These are phyloP conservation scores for Channa striata DNA, from an alignment of 2,797 vertebrate genomes.

Conservation along the genomic window DNA sequence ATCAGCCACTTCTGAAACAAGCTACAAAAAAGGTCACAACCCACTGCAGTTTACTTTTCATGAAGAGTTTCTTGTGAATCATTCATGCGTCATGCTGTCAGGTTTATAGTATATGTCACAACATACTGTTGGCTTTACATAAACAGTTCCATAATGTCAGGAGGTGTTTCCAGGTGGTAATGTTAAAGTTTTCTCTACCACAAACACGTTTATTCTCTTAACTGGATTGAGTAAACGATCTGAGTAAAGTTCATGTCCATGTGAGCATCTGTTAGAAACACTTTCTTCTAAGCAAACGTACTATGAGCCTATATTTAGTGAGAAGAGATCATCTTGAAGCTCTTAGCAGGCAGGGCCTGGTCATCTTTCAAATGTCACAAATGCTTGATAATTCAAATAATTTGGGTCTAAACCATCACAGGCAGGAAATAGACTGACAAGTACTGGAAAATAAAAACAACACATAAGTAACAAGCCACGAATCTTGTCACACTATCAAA, in stretches of 20 bases:
- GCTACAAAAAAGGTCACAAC: slow-evolving; percentile 58
- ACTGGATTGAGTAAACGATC: slow-evolving; percentile 71
- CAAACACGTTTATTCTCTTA: slow-evolving; percentile 59
- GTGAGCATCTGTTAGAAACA: slow-evolving; percentile 47
- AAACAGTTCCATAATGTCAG: slow-evolving; percentile 52
- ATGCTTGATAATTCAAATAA: slow-evolving; percentile 35
- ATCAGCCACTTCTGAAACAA: slow-evolving; percentile 53
- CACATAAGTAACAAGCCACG: slow-evolving; percentile 7
- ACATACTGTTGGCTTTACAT: slow-evolving; percentile 42
- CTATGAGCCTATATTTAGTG: slow-evolving; percentile 33
- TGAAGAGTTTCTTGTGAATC: slow-evolving; percentile 37
- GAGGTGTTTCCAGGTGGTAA: slow-evolving; percentile 54
- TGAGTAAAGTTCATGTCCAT: slow-evolving; percentile 51
- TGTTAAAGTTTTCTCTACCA: slow-evolving; percentile 24
- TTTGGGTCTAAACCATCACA: slow-evolving; percentile 38
- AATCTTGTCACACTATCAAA: slow-evolving; percentile 40
- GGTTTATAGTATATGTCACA: slow-evolving; percentile 44
- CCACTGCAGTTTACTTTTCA: slow-evolving; percentile 46
- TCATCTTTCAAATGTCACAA: slow-evolving; percentile 31
- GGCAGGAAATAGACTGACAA: slow-evolving; percentile 37
- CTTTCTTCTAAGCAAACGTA: slow-evolving; percentile 50
- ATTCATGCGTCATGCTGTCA: slow-evolving; percentile 28
- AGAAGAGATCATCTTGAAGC: slow-evolving; percentile 48
- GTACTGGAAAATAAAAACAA: slow-evolving; percentile 42
- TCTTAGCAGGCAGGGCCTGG: slow-evolving; percentile 23